phyloP scores from a whole-genome alignment of 2,113 vertebrate genomes.

The Cyphomyrus plagiostoma region DNA sequence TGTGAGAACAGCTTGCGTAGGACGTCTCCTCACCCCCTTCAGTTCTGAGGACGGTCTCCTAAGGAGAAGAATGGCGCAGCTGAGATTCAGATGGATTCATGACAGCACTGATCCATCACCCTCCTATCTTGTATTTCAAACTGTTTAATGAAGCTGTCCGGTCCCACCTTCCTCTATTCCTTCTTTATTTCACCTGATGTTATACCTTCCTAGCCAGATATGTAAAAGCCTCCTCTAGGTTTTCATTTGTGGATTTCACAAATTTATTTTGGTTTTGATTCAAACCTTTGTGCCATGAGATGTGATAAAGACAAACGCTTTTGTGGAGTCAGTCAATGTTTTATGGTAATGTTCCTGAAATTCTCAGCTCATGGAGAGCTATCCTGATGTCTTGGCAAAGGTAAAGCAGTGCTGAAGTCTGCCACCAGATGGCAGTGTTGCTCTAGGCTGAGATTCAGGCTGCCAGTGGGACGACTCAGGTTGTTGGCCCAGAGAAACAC shows the following conservation, averaged over 20 bases:
- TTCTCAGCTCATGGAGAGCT: not conserved
- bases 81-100: not conserved
- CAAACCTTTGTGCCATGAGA: not conserved
- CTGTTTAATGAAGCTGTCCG: not conserved
- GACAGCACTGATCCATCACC: not conserved
- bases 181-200: not conserved
- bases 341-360: not conserved
- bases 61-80: not conserved
- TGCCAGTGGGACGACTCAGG: not conserved
- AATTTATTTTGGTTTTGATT: not conserved
- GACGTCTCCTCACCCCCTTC: not conserved
- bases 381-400: not conserved
- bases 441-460: not conserved
- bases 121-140: not conserved
- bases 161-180: not conserved
- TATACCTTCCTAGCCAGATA: not conserved
- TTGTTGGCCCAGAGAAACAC: not conserved
- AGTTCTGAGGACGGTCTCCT: not conserved
- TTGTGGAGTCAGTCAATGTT: not conserved
- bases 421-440: slow-evolving; percentile 23
- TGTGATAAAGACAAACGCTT: not conserved
- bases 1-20: not conserved
- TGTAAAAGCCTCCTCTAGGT: not conserved
- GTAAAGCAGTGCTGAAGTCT: not conserved
- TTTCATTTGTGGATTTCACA: not conserved